These are phyloP conservation scores for Solenopsis fugax DNA, from an alignment of 1,140 invertebrate species.

Conservation along the genomic window DNA sequence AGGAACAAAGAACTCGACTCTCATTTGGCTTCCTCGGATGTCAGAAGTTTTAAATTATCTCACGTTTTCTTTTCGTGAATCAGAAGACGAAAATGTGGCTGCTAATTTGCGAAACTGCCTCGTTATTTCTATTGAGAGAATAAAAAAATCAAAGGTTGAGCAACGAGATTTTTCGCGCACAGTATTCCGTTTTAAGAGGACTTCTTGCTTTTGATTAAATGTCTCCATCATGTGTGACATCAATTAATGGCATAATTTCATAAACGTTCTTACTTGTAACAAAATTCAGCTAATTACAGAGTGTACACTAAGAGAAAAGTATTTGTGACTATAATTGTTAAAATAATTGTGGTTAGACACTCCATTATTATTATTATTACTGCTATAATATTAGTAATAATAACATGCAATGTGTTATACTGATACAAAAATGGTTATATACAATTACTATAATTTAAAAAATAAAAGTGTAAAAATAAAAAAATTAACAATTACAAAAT, in stretches of 20 bases:
- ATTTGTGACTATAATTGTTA: no score
- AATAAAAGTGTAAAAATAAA: no score
- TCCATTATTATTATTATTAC: no score
- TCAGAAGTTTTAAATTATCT: background rate
- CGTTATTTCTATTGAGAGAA: background rate
- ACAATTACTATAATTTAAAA: no score
- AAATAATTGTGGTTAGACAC: no score
- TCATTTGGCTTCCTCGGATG: constrained; percentile 4
- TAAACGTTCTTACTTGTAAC: background rate
- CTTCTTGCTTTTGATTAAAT: background rate
- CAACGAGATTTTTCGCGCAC: background rate
- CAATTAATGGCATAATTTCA: constrained; percentile 17
- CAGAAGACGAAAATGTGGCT: background rate
- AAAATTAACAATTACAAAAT: no score
- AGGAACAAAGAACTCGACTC: background rate
- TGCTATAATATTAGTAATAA: no score
- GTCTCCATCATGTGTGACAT: background rate
- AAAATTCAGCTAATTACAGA: background rate
- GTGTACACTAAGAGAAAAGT: no score
- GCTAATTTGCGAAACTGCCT: background rate
- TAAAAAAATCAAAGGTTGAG: background rate
- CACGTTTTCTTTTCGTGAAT: background rate
- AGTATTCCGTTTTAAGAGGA: background rate
- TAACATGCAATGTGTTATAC: no score
- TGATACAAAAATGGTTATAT: no score